phyloP scores from a whole-genome alignment of 2,797 vertebrate species.

The Anguilla obscura region DNA sequence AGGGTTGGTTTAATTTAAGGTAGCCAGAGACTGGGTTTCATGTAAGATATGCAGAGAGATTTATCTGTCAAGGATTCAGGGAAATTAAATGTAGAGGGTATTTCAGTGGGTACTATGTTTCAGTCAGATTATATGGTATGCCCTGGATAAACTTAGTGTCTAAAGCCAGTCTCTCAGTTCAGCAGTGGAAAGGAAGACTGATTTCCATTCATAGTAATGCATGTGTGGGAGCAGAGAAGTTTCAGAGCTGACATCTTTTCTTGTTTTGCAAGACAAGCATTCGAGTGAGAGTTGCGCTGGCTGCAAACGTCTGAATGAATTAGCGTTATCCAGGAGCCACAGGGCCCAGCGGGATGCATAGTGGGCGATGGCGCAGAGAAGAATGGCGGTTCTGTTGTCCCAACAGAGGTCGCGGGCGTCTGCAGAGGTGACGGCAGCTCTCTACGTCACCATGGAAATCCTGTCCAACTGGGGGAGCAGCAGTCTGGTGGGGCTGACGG shows the following conservation, averaged over 20 bases:
- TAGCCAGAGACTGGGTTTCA: not conserved
- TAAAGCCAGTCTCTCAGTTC: not conserved
- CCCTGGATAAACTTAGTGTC: not conserved
- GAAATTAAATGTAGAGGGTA: not conserved
- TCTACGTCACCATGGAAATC: constrained; percentile 93
- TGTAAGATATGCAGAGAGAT: not conserved
- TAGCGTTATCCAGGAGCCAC: not conserved
- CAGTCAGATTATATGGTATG: not conserved
- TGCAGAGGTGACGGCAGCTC: constrained; percentile 68
- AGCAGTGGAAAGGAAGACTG: not conserved
- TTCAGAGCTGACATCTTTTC: not conserved
- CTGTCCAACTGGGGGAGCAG: constrained; percentile 91
- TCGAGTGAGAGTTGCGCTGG: not conserved
- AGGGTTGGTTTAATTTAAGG: not conserved
- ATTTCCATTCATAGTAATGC: not conserved
- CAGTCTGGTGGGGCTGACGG: constrained; percentile 81
- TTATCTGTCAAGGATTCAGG: not conserved
- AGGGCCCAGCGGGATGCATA: not conserved
- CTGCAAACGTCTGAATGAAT: not conserved
- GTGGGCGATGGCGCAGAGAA: not conserved
- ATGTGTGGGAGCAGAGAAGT: constrained; percentile 8
- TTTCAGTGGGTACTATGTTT: no score
- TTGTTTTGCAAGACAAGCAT: not conserved
- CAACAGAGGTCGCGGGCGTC: constrained; percentile 57
- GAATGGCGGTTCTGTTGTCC: constrained; percentile 31